phyloP scores from a whole-genome alignment of 2,797 vertebrate species.

The Neostethus bicornis region DNA sequence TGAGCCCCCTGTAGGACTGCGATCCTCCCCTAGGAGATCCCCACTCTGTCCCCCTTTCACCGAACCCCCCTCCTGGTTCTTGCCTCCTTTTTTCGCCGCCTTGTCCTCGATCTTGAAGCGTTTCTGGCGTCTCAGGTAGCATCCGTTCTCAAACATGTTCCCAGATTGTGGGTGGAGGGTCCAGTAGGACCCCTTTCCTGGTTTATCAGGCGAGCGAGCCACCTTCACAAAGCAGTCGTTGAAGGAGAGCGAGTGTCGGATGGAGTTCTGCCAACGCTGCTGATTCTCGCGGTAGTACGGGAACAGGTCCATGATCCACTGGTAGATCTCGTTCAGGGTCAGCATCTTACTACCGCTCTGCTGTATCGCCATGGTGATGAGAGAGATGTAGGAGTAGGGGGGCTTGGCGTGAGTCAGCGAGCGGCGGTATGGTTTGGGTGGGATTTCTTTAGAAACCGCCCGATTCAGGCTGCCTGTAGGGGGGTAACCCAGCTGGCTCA shows the following conservation, averaged over 20 bases:
- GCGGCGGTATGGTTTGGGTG: conserved; percentile 85
- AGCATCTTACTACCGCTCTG: conserved; percentile 92
- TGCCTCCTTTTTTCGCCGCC: conserved; percentile 76
- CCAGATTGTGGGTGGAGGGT: conserved; percentile 90
- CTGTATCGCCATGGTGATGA: conserved; percentile 94
- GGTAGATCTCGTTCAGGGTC: conserved; percentile 92
- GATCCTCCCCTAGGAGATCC: conserved; percentile 73
- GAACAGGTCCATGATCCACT: conserved; percentile 96
- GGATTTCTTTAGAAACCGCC: conserved; percentile 79
- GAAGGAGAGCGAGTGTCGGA: conserved; percentile 92
- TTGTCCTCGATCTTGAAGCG: conserved; percentile 92
- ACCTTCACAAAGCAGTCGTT: conserved; percentile 94
- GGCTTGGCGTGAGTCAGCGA: conserved; percentile 91
- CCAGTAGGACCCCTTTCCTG: conserved; percentile 92
- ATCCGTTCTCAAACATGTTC: conserved; percentile 95
- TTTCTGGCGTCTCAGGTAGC: conserved; percentile 91
- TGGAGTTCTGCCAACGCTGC: conserved; percentile 93
- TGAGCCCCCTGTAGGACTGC: conserved; percentile 77
- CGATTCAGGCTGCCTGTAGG: conserved; percentile 71
- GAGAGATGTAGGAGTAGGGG: conserved; percentile 90
- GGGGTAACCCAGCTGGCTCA: conserved; percentile 81
- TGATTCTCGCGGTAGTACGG: conserved; percentile 92
- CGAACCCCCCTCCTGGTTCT: conserved; percentile 68
- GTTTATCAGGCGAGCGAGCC: conserved; percentile 89
- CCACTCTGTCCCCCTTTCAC: conserved; percentile 67